Percentiles rank a stretch among this genome's conserved stretches.
These are phyloP conservation scores for Rhagoletis pomonella DNA, from an alignment of 1,140 invertebrate genomes.

Conservation along the genomic window DNA sequence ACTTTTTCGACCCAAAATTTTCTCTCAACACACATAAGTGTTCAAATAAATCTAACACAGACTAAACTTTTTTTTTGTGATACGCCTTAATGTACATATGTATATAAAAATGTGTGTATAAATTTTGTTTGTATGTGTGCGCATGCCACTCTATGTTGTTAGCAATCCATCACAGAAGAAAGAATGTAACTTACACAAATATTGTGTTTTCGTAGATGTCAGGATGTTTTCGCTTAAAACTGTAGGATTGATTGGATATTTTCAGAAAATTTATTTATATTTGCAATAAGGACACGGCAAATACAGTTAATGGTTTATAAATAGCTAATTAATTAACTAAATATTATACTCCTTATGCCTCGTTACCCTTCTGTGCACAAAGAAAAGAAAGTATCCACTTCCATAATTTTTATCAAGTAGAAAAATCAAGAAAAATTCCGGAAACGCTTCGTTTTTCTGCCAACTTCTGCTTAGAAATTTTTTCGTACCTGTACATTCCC, in stretches of 20 bases:
- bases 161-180: constrained; percentile 15
- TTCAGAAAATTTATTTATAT: no score
- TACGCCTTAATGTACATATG: no score
- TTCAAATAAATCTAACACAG: no score
- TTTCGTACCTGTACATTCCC: background rate
- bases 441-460: constrained; percentile 26
- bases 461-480: background rate
- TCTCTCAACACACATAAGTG: no score
- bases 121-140: background rate
- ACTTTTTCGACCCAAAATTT: no score
- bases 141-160: background rate
- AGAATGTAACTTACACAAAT: background rate
- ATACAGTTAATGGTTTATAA: no score
- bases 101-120: no score
- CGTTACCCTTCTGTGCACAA: background rate
- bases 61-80: no score
- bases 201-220: no score
- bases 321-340: background rate
- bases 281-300: no score
- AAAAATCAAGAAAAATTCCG: background rate
- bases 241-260: no score
- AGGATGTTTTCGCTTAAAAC: no score
- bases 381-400: background rate
- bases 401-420: background rate
- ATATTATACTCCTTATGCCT: background rate